Conservation (phyloP, 2,797 vertebrate species). For the Petrocephalus schoutedeni region DNA sequence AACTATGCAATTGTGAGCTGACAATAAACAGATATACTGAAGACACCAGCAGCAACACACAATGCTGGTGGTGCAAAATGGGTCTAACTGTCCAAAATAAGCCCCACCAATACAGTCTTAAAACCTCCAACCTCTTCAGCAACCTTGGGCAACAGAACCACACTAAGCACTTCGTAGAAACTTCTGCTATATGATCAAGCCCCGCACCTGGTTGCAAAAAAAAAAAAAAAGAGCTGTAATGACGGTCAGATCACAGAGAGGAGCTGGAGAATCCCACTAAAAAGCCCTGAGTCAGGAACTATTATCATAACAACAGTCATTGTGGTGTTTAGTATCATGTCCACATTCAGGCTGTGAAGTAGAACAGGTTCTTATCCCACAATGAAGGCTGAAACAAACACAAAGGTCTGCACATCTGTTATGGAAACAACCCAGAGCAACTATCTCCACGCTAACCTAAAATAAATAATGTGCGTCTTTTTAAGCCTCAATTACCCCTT, state of each 20-base stretch:
- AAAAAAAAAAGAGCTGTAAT: background rate
- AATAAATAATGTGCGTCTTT: background rate
- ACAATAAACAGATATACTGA: background rate
- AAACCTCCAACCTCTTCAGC: background rate
- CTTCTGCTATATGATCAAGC: background rate
- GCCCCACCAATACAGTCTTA: background rate
- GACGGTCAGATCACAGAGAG: background rate
- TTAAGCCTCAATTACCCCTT: slow-evolving; percentile 14
- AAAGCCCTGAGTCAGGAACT: background rate
- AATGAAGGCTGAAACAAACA: background rate
- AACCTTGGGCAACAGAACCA: background rate
- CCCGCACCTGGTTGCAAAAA: background rate
- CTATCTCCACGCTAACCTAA: background rate
- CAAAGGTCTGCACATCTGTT: background rate
- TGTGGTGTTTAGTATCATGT: background rate
- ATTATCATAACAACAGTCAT: background rate
- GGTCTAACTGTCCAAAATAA: background rate
- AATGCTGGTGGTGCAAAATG: background rate
- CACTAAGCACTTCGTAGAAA: background rate
- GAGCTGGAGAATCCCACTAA: background rate
- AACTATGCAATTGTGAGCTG: background rate
- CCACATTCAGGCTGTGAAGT: background rate
- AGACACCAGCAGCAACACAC: background rate
- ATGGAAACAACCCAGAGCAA: background rate
- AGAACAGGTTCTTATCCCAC: background rate